Evolutionary conservation across 2,797 vertebrate genomes (phyloP), one percentile per base, ranked within the genome.

Genomic region (Oreonectes daqikongensis): DNA sequence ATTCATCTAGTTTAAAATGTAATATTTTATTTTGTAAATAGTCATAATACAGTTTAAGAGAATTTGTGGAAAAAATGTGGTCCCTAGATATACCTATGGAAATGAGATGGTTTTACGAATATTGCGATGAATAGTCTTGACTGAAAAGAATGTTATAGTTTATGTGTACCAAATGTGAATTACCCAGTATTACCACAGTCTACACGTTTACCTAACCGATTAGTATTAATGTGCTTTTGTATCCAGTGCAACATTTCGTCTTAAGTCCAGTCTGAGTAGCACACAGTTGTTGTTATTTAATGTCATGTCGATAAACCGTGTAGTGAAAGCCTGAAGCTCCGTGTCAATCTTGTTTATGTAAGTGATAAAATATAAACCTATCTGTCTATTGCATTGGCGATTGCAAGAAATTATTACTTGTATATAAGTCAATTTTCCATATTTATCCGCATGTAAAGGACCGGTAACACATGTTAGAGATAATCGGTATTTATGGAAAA

Each of bases 101-200:
- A 92, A 93, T 88, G 91, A 90, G 88, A 94, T 90, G 91, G 92
- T 89, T 93, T 89, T 90, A 92, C 90, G 88, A 92, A 90, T 91
- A 92, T 95, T 94, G 94, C 95, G 94, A 95, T 94, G 94, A 94
- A 95, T 95, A 96, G 96, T 95, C 94, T 94, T 95, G 93, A 95
- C 94, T 96, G 95, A 94, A 95, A 93, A 97, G 95, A 96, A 97
- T 97, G 97, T 97, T 95, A 94, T 97, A 97, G 96, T 97, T 93
- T 93, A 94, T 95, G 97, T 98, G 97, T 97, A 97, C 95, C 96
- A 98, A 98, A 99, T 99, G 97, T 99, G 97, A 99, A 98, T 95
- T 96, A 95, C 95, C 95, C 96, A 96, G 96, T 98, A 98, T 96
- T 95, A 96, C 94, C 95, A 93, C 96, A 95, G 96, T 98, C 96